phyloP scores from a whole-genome alignment of 2,888 invertebrate species.

The Drosophila quinaria region DNA sequence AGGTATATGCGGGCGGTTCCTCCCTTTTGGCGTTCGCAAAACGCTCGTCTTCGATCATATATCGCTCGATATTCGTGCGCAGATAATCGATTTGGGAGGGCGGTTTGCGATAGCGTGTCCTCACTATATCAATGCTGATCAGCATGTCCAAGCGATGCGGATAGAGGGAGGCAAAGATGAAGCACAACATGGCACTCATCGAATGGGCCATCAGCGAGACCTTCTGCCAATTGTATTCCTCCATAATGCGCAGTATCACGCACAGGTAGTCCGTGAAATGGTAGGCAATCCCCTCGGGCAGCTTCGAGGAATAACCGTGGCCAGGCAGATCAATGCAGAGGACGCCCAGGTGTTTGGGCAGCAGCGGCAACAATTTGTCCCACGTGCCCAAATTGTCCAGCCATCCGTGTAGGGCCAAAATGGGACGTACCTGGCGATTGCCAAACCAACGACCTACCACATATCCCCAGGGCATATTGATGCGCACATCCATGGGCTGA shows the following conservation, averaged over 20 bases:
- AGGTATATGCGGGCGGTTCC: slow-evolving; percentile 88
- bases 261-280: slow-evolving; percentile 85
- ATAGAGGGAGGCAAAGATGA: slow-evolving; percentile 88
- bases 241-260: slow-evolving; percentile 87
- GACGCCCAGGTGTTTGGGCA: slow-evolving; percentile 87
- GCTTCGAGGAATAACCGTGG: slow-evolving; percentile 90
- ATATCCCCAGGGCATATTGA: slow-evolving; percentile 90
- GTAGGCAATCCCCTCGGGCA: slow-evolving; percentile 87
- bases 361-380: slow-evolving; percentile 89
- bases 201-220: slow-evolving; percentile 90
- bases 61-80: slow-evolving; percentile 84
- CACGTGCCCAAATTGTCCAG: slow-evolving; percentile 92
- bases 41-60: slow-evolving; percentile 86
- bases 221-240: slow-evolving; percentile 90
- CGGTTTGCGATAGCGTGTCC: slow-evolving; percentile 66
- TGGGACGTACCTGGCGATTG: slow-evolving; percentile 88
- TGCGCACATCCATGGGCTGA: slow-evolving; percentile 88
- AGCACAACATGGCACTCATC: slow-evolving; percentile 88
- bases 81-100: slow-evolving; percentile 79
- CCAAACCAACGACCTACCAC: slow-evolving; percentile 91
- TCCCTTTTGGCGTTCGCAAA: slow-evolving; percentile 70
- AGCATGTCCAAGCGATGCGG: slow-evolving; percentile 84
- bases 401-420: slow-evolving; percentile 92
- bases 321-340: slow-evolving; percentile 90
- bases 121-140: slow-evolving; percentile 83